Evolutionary conservation across 2,113 vertebrate species (phyloP).

Genomic region (Hippolais icterina): DNA sequence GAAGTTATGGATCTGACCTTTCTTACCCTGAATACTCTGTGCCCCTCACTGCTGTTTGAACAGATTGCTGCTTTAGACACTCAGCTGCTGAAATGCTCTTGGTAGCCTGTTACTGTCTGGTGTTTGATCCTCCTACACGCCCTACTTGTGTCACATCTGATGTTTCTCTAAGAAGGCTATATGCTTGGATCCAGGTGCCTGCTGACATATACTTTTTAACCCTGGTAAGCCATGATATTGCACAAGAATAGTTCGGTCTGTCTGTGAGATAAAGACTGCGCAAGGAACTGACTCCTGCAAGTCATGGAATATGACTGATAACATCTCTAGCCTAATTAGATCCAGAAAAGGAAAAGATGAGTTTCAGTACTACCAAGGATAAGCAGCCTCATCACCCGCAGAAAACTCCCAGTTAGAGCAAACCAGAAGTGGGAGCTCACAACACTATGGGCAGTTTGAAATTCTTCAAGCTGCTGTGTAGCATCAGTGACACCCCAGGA

Average conservation of each 20-base stretch:
- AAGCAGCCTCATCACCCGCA: neutral
- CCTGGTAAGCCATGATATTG: neutral
- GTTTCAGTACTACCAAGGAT: neutral
- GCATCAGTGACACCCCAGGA: neutral
- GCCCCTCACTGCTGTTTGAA: neutral
- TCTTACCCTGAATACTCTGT: neutral
- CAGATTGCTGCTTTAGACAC: slow-evolving; percentile 9
- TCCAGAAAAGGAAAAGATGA: neutral
- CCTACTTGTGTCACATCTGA: neutral
- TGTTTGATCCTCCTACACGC: neutral
- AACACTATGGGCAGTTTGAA: neutral
- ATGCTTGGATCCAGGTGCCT: neutral
- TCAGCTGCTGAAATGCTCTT: neutral
- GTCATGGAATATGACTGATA: neutral
- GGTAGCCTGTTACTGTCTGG: neutral
- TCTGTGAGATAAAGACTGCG: neutral
- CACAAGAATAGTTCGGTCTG: neutral
- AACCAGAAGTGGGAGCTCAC: neutral
- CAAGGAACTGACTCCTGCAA: neutral
- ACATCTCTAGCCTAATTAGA: neutral
- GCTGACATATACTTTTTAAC: neutral
- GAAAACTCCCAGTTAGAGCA: neutral
- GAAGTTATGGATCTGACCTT: neutral
- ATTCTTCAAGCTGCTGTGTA: neutral
- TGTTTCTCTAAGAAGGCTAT: neutral